These are phyloP conservation scores for Iguana delicatissima DNA, from an alignment of 2,797 vertebrate genomes.

Conservation along the genomic window DNA sequence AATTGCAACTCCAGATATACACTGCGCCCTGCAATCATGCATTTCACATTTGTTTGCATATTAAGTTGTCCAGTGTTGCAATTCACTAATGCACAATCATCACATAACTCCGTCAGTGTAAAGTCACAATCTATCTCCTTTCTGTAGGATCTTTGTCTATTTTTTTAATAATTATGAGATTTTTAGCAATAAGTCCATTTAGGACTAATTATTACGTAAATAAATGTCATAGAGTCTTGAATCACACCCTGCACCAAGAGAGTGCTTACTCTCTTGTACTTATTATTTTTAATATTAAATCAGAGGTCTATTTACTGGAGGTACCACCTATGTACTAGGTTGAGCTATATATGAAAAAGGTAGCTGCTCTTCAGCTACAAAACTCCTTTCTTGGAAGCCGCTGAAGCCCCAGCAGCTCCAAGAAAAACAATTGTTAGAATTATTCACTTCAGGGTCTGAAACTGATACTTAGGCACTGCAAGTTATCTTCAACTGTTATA, in stretches of 20 bases:
- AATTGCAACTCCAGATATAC: too few species aligned
- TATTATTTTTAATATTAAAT: not conserved
- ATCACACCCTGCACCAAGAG: not conserved
- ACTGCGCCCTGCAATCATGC: too few species aligned
- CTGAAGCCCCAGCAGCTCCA: not conserved
- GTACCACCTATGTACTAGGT: not conserved
- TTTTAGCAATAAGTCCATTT: not conserved
- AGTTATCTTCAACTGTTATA: not conserved
- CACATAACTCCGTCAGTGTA: too few species aligned
- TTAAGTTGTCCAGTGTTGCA: too few species aligned
- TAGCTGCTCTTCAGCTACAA: not conserved
- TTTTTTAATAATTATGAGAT: not conserved
- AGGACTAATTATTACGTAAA: not conserved
- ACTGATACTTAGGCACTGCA: not conserved
- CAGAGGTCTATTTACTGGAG: not conserved
- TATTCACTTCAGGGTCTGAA: too few species aligned
- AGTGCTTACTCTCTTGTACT: not conserved
- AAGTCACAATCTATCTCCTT: too few species aligned
- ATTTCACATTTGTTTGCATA: too few species aligned
- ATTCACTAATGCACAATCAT: too few species aligned
- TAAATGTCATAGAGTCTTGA: not conserved
- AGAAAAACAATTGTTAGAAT: too few species aligned
- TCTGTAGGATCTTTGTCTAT: too few species aligned
- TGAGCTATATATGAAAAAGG: not conserved
- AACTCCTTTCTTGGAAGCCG: not conserved